Conservation (phyloP, 2,797 vertebrate genomes). For the Merluccius polli region DNA sequence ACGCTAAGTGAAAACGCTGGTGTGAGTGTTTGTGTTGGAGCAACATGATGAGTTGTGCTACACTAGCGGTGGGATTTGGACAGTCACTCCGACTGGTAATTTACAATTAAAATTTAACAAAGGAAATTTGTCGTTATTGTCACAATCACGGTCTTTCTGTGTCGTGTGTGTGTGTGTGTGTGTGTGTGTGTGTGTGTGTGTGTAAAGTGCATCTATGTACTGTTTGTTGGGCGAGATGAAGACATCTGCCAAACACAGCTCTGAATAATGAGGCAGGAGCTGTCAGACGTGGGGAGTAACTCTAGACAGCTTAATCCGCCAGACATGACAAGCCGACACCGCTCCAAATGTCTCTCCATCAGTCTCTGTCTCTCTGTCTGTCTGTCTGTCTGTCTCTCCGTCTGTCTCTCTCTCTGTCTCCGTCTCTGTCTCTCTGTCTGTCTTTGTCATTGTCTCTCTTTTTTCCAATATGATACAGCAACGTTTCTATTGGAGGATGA, state of each 20-base stretch:
- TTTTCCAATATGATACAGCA: neutral
- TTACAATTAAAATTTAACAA: neutral
- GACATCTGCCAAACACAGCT: constrained; percentile 50
- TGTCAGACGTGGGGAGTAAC: constrained; percentile 57
- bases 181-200: constrained; percentile 15
- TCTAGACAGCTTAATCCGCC: constrained; percentile 53
- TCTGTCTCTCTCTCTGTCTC: neutral
- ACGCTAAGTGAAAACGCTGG: no score
- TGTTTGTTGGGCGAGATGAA: constrained; percentile 35
- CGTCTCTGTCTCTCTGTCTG: neutral
- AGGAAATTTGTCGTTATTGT: neutral
- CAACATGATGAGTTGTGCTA: neutral
- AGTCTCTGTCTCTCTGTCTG: constrained; percentile 21
- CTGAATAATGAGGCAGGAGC: constrained; percentile 57
- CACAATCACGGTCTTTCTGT: neutral
- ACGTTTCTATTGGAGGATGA: neutral
- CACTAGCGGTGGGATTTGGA: neutral
- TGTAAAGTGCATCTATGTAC: constrained; percentile 22
- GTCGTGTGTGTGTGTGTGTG: neutral
- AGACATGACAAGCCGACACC: constrained; percentile 51
- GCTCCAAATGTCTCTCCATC: neutral
- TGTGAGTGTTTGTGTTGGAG: neutral
- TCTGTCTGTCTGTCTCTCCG: constrained; percentile 1
- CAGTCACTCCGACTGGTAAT: neutral
- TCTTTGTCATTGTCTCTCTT: neutral